These are phyloP conservation scores for Eleutherodactylus coqui DNA, from an alignment of 2,797 vertebrate species.

Conservation along the genomic window DNA sequence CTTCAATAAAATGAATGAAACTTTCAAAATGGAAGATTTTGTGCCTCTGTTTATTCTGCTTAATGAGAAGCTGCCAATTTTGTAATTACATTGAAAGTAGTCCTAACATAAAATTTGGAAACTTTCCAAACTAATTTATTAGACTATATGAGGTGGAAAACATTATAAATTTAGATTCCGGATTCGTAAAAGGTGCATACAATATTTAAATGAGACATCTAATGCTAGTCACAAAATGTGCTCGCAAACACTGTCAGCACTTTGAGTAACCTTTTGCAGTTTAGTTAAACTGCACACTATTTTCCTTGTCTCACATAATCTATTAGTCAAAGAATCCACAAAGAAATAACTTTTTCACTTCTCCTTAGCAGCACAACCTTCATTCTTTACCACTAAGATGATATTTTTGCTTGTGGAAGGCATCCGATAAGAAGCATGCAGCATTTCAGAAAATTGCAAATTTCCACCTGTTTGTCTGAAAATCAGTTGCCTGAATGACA, in stretches of 20 bases:
- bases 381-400: background rate
- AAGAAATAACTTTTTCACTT: background rate
- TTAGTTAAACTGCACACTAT: background rate
- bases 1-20: background rate
- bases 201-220: background rate
- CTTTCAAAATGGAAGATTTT: background rate
- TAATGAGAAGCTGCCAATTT: background rate
- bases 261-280: background rate
- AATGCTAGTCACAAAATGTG: background rate
- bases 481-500: background rate
- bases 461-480: background rate
- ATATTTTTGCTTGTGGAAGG: background rate
- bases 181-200: background rate
- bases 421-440: background rate
- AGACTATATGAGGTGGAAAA: conserved; percentile 20
- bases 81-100: background rate
- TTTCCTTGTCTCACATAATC: background rate
- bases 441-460: background rate
- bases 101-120: background rate
- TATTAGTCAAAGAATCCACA: background rate
- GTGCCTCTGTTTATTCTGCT: background rate
- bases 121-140: conserved; percentile 7
- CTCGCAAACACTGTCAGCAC: background rate
- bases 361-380: background rate
- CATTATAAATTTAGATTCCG: background rate